A percentile compares a stretch with the other conserved stretches of the same genome.
These are phyloP conservation scores for Amphibalanus amphitrite DNA, from an alignment of 1,140 invertebrate genomes.

Conservation along the genomic window DNA sequence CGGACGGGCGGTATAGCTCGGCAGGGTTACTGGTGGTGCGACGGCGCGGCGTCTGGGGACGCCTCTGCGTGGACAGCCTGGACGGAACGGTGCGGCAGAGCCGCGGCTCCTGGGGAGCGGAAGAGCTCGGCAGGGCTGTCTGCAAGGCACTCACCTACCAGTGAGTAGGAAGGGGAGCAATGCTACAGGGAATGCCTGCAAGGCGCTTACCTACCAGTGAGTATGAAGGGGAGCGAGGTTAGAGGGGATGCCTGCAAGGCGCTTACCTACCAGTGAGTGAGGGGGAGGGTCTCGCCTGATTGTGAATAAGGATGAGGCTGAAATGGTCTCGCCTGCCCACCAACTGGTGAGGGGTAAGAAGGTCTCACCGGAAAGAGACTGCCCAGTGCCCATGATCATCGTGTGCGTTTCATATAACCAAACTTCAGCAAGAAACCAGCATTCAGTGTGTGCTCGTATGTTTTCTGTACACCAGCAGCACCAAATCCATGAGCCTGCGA, in stretches of 20 bases:
- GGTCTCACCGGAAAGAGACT: no score
- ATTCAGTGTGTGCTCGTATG: no score
- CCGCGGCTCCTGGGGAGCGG: slow-evolving; percentile 38
- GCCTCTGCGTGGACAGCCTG: slow-evolving; percentile 51
- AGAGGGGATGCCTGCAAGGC: slow-evolving; percentile 55
- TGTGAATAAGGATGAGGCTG: no score
- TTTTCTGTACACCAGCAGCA: no score
- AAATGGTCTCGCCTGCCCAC: no score
- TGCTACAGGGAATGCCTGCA: slow-evolving; percentile 53
- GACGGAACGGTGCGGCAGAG: slow-evolving; percentile 35
- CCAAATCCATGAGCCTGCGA: no score
- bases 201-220: slow-evolving; percentile 56
- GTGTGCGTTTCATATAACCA: no score
- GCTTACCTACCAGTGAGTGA: slow-evolving; percentile 53
- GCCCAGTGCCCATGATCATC: no score
- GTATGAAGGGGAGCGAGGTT: slow-evolving; percentile 40
- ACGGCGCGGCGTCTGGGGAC: slow-evolving; percentile 58
- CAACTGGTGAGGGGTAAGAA: no score
- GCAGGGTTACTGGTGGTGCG: slow-evolving; percentile 49
- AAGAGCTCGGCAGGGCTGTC: slow-evolving; percentile 52
- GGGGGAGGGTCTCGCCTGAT: no score
- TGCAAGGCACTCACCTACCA: slow-evolving; percentile 58
- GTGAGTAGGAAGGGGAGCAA: slow-evolving; percentile 41
- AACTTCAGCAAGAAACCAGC: no score
- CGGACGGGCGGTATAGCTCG: slow-evolving; percentile 3